Percentiles rank a stretch among this genome's conserved stretches.
Evolutionary conservation across 2,888 invertebrate genomes (phyloP).

Genomic region (Zele albiditarsus): DNA sequence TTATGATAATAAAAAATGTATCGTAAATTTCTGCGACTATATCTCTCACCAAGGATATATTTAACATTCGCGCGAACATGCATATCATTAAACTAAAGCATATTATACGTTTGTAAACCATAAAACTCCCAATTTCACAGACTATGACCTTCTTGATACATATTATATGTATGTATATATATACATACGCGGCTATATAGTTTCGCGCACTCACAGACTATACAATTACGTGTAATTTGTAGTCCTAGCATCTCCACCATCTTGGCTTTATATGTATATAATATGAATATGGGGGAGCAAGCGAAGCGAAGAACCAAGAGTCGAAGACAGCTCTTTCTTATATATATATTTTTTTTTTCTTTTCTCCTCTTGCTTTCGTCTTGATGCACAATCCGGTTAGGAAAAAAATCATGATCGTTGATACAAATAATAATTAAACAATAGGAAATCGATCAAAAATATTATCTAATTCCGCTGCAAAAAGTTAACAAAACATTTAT

Average conservation of each 20-base stretch:
- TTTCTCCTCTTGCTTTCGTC: neutral
- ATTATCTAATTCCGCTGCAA: neutral
- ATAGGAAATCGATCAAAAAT: neutral
- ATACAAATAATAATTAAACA: neutral
- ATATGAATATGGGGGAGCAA: conserved; percentile 29
- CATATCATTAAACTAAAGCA: conserved; percentile 9
- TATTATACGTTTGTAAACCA: conserved; percentile 59
- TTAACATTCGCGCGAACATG: conserved; percentile 11
- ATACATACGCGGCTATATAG: conserved; percentile 12
- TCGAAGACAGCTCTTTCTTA: conserved; percentile 4
- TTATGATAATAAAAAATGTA: conserved; percentile 4
- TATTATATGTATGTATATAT: conserved; percentile 9
- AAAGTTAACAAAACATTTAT: neutral
- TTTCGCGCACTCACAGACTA: conserved; percentile 41
- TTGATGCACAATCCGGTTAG: neutral
- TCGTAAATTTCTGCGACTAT: conserved; percentile 8
- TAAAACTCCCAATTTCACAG: conserved; percentile 67
- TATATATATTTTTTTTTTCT: neutral
- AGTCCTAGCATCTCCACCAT: conserved; percentile 52
- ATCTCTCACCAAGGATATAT: conserved; percentile 13
- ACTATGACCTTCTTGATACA: conserved; percentile 51
- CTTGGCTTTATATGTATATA: conserved; percentile 32
- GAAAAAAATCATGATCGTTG: neutral
- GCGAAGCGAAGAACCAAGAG: conserved; percentile 30
- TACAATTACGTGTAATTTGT: conserved; percentile 68